Percentiles rank a stretch among this genome's conserved stretches.
Evolutionary conservation across 2,113 vertebrate species (phyloP).

Genomic region (Thymallus thymallus): DNA sequence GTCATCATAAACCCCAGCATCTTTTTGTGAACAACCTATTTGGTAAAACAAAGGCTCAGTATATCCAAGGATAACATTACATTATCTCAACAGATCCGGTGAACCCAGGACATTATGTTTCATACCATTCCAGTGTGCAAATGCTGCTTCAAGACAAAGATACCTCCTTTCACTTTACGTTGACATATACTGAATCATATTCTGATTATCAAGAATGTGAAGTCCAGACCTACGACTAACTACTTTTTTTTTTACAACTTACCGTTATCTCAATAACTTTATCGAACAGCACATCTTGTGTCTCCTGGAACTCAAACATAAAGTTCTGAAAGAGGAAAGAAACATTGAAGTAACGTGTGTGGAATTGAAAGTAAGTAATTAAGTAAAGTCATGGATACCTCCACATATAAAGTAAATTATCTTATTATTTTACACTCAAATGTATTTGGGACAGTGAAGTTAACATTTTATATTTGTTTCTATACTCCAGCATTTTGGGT

Average conservation of each 20-base stretch:
- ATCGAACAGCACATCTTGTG: conserved; percentile 81
- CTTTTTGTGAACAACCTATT: conserved; percentile 88
- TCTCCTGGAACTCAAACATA: conserved; percentile 88
- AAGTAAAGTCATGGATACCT: too few species aligned
- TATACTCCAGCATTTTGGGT: too few species aligned
- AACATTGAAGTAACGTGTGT: conserved; percentile 4
- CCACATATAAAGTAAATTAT: too few species aligned
- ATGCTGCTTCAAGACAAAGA: neutral
- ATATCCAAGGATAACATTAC: neutral
- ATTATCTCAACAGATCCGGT: neutral
- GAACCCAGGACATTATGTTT: too few species aligned
- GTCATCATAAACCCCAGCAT: conserved; percentile 82
- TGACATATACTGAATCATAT: neutral
- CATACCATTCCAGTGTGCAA: neutral
- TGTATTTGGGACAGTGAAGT: too few species aligned
- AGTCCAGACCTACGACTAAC: neutral
- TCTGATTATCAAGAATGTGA: neutral
- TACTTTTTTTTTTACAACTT: conserved; percentile 48
- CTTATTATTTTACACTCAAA: too few species aligned
- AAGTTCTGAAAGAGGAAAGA: conserved; percentile 81
- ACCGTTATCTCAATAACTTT: conserved; percentile 88
- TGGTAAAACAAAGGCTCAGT: conserved; percentile 1
- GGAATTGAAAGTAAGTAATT: neutral
- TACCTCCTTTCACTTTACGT: neutral
- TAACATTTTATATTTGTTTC: too few species aligned